Base-by-base conservation (phyloP, 2,888 invertebrate species). In the Phorcus lineatus region DNA sequence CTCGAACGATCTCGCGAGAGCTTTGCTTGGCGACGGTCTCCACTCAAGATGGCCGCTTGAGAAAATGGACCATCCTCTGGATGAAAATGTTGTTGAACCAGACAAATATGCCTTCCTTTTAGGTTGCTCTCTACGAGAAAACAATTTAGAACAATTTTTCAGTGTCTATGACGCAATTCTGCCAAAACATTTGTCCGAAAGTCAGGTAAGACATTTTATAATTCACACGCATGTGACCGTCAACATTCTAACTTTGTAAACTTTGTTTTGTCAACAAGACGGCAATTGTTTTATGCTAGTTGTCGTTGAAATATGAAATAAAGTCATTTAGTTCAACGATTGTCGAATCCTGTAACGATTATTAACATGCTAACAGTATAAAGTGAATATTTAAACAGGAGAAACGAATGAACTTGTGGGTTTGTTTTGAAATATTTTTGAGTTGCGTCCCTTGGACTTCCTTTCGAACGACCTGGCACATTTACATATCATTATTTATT, bases 61-160 rank as follows among this genome's bases (percentile, higher is more conserved):
- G 85, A 88, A 87, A 85, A 90, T 89, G 89, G 88, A 88, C 70
- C 70, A 70, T 85, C 82, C 82, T 82, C 83, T 85, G 85, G 85
- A 84, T 82, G 87, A 86, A 85, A 86, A 89, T 88, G 88, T 88
- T 83, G 85, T 86, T 78, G 90, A 90, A 86, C 87, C 86, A 78
- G 88, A 86, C 82, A 90, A 89, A 86, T 91, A 90, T 85, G 89
- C 90, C 81, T 90, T 91, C 84, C 85, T 91, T 22, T 83, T 91
- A 79, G 91, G 90, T 82, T 90, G 90, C 85, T 90, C 91, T 77
- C 86, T 91, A 67, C 86, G 88, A 85, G 89, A 88, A 85, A 89
- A 90, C 82, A 90, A 91, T 77, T 81, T 87, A 28, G 90, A 91
- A 79, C 90, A 90, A 81, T 89, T 91, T 84, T 86, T 91, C 57